These are phyloP conservation scores for Salvelinus sp. DNA, from an alignment of 2,113 vertebrate genomes.

Conservation along the genomic window DNA sequence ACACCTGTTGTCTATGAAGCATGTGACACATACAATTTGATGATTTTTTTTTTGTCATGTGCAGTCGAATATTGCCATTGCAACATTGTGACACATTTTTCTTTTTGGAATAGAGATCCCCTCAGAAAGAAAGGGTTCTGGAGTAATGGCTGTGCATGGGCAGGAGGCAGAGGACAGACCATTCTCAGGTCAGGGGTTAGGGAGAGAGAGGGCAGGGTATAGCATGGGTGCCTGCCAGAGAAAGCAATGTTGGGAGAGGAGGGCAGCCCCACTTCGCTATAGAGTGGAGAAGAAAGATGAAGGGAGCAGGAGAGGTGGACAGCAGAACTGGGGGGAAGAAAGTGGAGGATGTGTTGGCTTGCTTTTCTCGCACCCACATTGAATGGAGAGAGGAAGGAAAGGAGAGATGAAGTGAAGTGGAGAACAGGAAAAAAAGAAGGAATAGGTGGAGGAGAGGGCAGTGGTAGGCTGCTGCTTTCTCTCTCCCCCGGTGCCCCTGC, in stretches of 20 bases:
- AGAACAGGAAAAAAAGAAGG: background rate
- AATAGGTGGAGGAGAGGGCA: background rate
- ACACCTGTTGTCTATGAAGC: no score
- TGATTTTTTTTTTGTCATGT: background rate
- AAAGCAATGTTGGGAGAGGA: constrained; percentile 39
- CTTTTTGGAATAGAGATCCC: constrained; percentile 63
- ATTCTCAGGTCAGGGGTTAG: constrained; percentile 31
- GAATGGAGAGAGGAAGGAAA: constrained; percentile 13
- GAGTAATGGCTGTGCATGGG: constrained; percentile 51
- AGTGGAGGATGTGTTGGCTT: background rate
- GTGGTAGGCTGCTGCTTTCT: background rate
- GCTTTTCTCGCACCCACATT: no score
- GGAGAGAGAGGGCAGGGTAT: background rate
- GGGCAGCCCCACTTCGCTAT: constrained; percentile 42
- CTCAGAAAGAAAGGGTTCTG: constrained; percentile 43
- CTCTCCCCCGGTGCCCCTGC: background rate
- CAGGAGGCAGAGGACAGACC: constrained; percentile 53
- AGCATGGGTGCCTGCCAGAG: background rate
- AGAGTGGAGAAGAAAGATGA: constrained; percentile 12
- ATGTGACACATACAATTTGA: background rate
- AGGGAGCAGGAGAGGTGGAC: constrained; percentile 1
- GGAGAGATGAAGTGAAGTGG: background rate
- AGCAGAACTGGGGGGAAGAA: background rate
- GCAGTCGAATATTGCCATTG: constrained; percentile 67
- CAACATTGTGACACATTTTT: constrained; percentile 64